Evolutionary conservation across 2,797 vertebrate species (phyloP).

Genomic region (Gambusia yucatana): DNA sequence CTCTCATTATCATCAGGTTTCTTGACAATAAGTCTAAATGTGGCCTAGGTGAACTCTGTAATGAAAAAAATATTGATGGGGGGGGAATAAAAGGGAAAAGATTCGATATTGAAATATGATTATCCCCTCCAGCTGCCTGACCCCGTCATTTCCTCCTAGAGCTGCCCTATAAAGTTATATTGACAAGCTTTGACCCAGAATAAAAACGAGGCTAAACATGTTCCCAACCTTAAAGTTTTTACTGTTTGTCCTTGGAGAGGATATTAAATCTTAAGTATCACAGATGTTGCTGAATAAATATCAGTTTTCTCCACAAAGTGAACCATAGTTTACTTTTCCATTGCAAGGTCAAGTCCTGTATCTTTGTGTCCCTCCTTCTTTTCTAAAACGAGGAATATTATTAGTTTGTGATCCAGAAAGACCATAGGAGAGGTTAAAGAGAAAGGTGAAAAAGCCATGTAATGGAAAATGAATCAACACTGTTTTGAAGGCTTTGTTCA

Average conservation of each 20-base stretch:
- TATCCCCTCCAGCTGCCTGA: conserved; percentile 3
- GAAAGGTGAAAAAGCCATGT: neutral
- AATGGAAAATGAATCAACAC: neutral
- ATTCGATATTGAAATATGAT: conserved; percentile 34
- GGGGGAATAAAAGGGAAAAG: conserved; percentile 11
- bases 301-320: conserved; percentile 29
- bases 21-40: neutral
- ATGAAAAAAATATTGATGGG: conserved; percentile 21
- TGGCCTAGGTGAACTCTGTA: neutral
- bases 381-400: neutral
- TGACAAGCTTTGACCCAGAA: conserved; percentile 23
- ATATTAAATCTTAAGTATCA: conserved; percentile 25
- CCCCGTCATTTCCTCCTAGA: conserved; percentile 21
- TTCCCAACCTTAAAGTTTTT: conserved; percentile 30
- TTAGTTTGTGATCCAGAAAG: neutral
- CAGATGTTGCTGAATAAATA: conserved; percentile 23
- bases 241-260: conserved; percentile 42
- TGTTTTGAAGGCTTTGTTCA: neutral
- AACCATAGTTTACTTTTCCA: conserved; percentile 37
- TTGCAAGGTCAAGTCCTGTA: conserved; percentile 22
- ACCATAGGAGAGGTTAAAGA: neutral
- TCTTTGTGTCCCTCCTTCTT: neutral
- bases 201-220: conserved; percentile 22
- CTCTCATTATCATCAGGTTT: neutral
- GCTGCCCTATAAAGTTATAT: conserved; percentile 27